phyloP scores from a whole-genome alignment of 2,888 invertebrate genomes.

The Incurvaria masculella region DNA sequence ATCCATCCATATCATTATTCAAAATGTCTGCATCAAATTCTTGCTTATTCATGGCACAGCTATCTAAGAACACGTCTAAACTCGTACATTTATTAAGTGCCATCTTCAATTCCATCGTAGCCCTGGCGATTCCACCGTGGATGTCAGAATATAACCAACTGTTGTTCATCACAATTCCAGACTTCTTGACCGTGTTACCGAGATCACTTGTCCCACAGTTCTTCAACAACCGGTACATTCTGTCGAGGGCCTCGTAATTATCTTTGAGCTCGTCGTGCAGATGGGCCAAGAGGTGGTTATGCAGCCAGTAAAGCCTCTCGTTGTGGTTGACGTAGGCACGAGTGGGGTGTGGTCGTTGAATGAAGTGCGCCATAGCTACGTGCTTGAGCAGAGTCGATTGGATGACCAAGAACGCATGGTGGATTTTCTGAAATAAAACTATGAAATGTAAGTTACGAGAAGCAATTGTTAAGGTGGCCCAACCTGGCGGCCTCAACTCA shows the following conservation, averaged over 20 bases:
- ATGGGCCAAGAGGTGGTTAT: constrained; percentile 28
- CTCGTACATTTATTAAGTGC: constrained; percentile 36
- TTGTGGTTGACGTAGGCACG: constrained; percentile 40
- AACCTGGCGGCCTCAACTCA: no score
- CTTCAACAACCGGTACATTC: constrained; percentile 43
- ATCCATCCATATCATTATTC: constrained; percentile 37
- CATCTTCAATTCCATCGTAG: constrained; percentile 37
- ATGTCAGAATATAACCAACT: constrained; percentile 46
- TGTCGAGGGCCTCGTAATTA: constrained; percentile 31
- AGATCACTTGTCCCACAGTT: constrained; percentile 32
- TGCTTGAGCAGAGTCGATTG: constrained; percentile 45
- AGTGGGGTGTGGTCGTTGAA: constrained; percentile 21
- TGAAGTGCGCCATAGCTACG: constrained; percentile 37
- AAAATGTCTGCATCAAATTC: constrained; percentile 33
- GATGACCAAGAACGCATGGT: constrained; percentile 44
- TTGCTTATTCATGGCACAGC: constrained; percentile 37
- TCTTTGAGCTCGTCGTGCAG: constrained; percentile 29
- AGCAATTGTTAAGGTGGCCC: no score
- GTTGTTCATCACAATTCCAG: constrained; percentile 28
- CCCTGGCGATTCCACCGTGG: constrained; percentile 36
- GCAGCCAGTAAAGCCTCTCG: constrained; percentile 44
- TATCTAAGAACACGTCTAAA: constrained; percentile 43
- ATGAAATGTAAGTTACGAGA: no score
- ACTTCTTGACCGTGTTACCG: constrained; percentile 24
- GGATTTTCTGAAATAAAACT: constrained; percentile 40